Base-by-base conservation (phyloP, 2,888 invertebrate genomes). In the Drosophila histrio region DNA sequence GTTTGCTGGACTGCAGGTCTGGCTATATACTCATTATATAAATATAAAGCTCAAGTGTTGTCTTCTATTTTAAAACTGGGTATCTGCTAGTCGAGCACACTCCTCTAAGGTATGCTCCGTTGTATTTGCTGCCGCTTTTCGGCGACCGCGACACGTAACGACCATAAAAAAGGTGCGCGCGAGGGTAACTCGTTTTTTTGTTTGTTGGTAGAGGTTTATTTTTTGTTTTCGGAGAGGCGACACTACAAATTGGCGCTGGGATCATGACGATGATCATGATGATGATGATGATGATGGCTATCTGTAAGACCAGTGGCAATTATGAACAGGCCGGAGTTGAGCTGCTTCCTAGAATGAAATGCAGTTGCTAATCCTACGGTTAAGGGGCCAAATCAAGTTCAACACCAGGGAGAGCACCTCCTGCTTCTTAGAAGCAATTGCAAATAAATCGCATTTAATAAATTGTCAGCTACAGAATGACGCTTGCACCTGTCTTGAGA, bases 121-220 rank as follows among this genome's bases (percentile, higher is more conserved):
- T 66, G 43, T 54, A 32, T 46, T 58, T 57, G 46, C 46, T 61
- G 66, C 34, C 28, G 59, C 54, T 70, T 87, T 82, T 82, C 86
- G 86, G 83, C 77, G 85, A 70, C 79, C 87, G 78, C 73, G 83
- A 81, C 79, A 89, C 89, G 89, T 89, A 89, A 69, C 72, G 60
- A 77, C 87, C 82, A 89, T 89, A 89, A 89, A 89, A 89, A 90
- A 89, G 90, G 89, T 89, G 89, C 89, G 83, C 89, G 78, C 72
- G 80, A 75, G 85, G 68, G 75, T 72, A 81, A 85, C 86, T 73
- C 62, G 70, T 64, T 67, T 70, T 58, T 83, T 50, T 54, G 47
- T 44, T 24, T 11, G 28, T 36, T 28, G 36, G n/a, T n/a, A 30
- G 47, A 36, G 24, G 32, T 49, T 57, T 44, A 38, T n/a, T 17